Evolutionary conservation across 2,888 invertebrate genomes (phyloP).

Genomic region (Tachina fera): DNA sequence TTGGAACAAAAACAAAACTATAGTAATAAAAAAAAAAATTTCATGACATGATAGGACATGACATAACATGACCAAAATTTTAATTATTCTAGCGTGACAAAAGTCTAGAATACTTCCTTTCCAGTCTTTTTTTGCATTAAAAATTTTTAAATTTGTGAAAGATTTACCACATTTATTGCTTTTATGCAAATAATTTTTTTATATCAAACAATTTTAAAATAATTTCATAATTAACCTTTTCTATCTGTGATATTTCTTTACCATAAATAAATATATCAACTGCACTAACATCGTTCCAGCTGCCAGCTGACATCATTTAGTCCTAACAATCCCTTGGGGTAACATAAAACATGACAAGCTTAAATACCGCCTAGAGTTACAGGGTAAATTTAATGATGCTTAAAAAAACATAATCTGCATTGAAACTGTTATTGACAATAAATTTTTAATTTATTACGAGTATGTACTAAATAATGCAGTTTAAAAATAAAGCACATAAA

Average conservation of each 20-base stretch:
- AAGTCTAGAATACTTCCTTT: too few species aligned
- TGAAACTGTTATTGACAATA: conserved; percentile 33
- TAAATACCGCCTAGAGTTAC: neutral
- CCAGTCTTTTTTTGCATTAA: too few species aligned
- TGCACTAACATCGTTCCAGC: neutral
- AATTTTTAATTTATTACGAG: conserved; percentile 57
- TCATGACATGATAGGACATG: too few species aligned
- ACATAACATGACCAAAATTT: too few species aligned
- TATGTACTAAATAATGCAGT: conserved; percentile 23
- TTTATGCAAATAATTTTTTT: too few species aligned
- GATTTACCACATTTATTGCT: too few species aligned
- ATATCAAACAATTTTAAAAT: too few species aligned
- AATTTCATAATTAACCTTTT: neutral
- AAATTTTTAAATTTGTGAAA: too few species aligned
- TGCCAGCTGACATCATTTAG: neutral
- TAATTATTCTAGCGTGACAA: too few species aligned
- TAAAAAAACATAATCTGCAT: neutral
- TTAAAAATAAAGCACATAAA: neutral
- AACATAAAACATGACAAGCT: conserved; percentile 5
- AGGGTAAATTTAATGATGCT: neutral
- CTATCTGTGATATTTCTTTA: neutral
- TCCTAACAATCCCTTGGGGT: neutral
- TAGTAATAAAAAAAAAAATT: too few species aligned
- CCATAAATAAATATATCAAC: neutral
- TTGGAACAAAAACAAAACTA: too few species aligned